These are phyloP conservation scores for Syngnathus rostellatus DNA, from an alignment of 2,797 vertebrate species.

Conservation along the genomic window DNA sequence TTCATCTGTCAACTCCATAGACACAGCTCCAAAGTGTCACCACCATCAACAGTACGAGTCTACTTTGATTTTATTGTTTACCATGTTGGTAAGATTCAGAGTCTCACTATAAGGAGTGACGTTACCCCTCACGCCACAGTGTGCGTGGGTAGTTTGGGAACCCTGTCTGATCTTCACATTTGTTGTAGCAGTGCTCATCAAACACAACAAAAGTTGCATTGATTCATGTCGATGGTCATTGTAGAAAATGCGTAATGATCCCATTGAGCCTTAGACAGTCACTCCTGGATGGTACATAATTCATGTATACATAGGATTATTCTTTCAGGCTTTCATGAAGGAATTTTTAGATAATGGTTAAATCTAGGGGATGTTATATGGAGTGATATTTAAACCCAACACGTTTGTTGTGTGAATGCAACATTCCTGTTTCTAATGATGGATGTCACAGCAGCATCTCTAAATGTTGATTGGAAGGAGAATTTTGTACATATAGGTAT, in stretches of 20 bases:
- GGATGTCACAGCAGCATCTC: background rate
- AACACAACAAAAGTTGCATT: background rate
- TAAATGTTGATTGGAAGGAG: background rate
- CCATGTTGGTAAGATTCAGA: slow-evolving; percentile 33
- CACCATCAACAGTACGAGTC: background rate
- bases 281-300: background rate
- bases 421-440: background rate
- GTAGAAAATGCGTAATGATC: background rate
- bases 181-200: background rate
- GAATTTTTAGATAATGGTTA: background rate
- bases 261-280: background rate
- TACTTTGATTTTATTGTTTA: slow-evolving; percentile 22
- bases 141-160: background rate
- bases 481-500: background rate
- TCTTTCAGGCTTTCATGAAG: background rate
- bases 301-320: background rate
- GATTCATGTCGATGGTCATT: background rate
- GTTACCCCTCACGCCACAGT: background rate
- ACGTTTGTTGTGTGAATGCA: background rate
- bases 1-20: background rate
- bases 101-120: background rate
- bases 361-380: background rate
- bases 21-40: background rate
- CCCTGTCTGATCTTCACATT: background rate
- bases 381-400: background rate